Evolutionary conservation across 2,888 invertebrate genomes (phyloP).

Genomic region (Acleris literana): DNA sequence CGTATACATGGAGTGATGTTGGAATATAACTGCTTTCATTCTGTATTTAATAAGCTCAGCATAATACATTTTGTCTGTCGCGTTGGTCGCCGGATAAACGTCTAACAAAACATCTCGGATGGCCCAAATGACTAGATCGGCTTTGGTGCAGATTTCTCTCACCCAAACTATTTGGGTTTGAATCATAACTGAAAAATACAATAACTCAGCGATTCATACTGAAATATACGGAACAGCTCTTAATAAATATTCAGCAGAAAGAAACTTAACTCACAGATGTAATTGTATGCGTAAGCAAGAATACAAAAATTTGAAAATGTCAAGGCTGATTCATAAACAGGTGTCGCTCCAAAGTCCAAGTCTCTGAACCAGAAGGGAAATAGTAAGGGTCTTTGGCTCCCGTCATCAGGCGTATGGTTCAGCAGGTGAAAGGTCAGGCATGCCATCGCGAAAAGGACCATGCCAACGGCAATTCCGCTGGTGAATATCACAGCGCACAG

Average conservation of each 20-base stretch:
- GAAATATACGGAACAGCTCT: background rate
- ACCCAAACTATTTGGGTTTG: conserved; percentile 67
- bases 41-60: conserved; percentile 49
- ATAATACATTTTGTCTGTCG: conserved; percentile 45
- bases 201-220: background rate
- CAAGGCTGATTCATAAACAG: conserved; percentile 58
- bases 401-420: conserved; percentile 45
- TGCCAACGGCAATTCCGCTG: conserved; percentile 40
- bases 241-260: background rate
- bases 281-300: conserved; percentile 49
- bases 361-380: conserved; percentile 59
- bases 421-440: conserved; percentile 47
- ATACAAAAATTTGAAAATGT: conserved; percentile 47
- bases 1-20: conserved; percentile 61
- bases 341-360: conserved; percentile 52
- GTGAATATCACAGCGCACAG: conserved; percentile 46
- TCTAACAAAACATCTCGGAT: conserved; percentile 60
- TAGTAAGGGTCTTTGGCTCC: conserved; percentile 50
- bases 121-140: conserved; percentile 62
- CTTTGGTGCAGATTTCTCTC: conserved; percentile 61
- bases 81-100: conserved; percentile 47
- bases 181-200: conserved; percentile 55
- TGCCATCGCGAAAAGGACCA: conserved; percentile 44
- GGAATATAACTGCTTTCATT: conserved; percentile 55
- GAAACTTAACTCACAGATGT: conserved; percentile 55